These are phyloP conservation scores for Bradypus variegatus DNA, from an alignment of 2,797 vertebrate genomes.

Conservation along the genomic window DNA sequence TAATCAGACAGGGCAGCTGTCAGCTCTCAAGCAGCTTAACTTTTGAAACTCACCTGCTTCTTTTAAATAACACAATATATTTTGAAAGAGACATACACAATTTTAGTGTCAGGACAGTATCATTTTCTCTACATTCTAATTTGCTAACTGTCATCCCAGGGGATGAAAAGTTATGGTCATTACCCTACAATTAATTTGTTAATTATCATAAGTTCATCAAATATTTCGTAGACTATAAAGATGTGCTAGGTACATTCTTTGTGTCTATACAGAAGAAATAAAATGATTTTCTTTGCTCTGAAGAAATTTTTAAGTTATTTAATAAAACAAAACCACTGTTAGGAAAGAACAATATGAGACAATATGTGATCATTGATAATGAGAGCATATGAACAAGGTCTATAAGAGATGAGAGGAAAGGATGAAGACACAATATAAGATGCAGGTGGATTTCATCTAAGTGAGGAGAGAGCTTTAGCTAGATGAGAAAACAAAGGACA, in stretches of 20 bases:
- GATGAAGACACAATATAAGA: neutral
- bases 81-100: neutral
- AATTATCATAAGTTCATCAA: neutral
- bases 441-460: neutral
- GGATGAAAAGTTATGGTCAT: neutral
- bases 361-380: neutral
- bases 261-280: neutral
- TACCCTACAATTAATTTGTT: neutral
- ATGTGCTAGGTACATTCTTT: neutral
- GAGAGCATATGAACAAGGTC: neutral
- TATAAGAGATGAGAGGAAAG: accelerated
- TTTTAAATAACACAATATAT: conserved; percentile 46
- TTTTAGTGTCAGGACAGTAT: neutral
- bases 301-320: neutral
- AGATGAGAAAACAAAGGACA: neutral
- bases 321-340: neutral
- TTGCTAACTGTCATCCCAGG: neutral
- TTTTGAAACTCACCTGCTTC: conserved; percentile 28
- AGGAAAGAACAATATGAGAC: neutral
- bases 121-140: neutral
- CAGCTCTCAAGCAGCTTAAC: conserved; percentile 31
- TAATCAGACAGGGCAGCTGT: conserved; percentile 37
- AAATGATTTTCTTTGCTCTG: neutral
- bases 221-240: neutral
- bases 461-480: neutral